Conservation (phyloP, 1,140 invertebrate genomes). For the Teleogryllus occipitalis region DNA sequence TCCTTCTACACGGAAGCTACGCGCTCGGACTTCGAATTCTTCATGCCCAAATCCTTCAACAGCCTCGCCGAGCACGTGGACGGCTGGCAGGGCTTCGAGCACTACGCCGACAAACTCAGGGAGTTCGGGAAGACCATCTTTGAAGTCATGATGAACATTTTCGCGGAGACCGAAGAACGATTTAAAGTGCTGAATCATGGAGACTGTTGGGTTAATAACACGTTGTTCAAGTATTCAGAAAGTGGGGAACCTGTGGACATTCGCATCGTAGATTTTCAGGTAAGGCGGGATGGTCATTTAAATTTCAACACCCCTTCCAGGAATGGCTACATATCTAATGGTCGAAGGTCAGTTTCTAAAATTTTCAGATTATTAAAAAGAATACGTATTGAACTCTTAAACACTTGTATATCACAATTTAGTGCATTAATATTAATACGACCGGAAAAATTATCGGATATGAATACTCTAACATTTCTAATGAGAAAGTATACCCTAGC, state of each 20-base stretch:
- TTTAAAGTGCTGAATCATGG: conserved; percentile 29
- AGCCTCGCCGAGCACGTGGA: not conserved
- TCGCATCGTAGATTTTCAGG: not conserved
- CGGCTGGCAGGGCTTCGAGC: not conserved
- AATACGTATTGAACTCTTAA: not conserved
- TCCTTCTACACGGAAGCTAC: not conserved
- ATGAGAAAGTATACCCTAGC: too few species aligned
- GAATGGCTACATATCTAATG: too few species aligned
- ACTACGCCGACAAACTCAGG: not conserved
- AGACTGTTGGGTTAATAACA: conserved; percentile 33
- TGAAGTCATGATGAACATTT: not conserved
- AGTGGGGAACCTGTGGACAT: not conserved
- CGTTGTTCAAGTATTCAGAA: conserved; percentile 28
- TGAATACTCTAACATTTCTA: too few species aligned
- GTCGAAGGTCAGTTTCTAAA: too few species aligned
- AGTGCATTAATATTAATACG: too few species aligned
- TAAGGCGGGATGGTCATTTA: conserved; percentile 24
- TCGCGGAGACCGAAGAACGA: not conserved
- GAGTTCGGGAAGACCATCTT: not conserved
- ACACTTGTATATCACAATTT: too few species aligned
- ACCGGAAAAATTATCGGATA: too few species aligned
- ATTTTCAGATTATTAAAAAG: not conserved
- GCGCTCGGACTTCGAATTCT: not conserved
- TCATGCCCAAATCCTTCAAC: not conserved
- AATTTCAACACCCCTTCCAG: too few species aligned